These are phyloP conservation scores for Parnassius glacialis DNA, from an alignment of 2,888 invertebrate genomes.

Conservation along the genomic window DNA sequence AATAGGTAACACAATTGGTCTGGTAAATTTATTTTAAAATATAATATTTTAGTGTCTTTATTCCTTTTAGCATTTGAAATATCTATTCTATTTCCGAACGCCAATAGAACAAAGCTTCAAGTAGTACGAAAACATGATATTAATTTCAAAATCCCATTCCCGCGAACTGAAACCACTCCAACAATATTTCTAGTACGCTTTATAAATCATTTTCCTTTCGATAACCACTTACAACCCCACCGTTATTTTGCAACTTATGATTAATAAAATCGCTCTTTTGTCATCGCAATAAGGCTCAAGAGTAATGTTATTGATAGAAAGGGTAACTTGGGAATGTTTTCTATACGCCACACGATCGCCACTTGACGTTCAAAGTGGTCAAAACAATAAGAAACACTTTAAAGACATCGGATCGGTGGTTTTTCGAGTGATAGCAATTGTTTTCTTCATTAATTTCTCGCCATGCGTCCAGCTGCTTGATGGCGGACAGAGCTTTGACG, in stretches of 20 bases:
- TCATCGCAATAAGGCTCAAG: slow-evolving; percentile 7
- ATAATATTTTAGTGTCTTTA: no score
- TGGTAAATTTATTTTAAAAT: no score
- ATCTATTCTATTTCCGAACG: not conserved
- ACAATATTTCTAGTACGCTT: slow-evolving; percentile 55
- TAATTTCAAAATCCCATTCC: slow-evolving; percentile 54
- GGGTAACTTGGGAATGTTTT: slow-evolving; percentile 34
- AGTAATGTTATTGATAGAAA: slow-evolving; percentile 29
- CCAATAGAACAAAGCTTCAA: slow-evolving; percentile 32
- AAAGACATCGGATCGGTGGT: slow-evolving; percentile 63
- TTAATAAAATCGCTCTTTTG: slow-evolving; percentile 35
- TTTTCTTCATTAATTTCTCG: slow-evolving; percentile 56
- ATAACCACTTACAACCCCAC: slow-evolving; percentile 64
- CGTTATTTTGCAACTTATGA: slow-evolving; percentile 27
- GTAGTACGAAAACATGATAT: slow-evolving; percentile 43
- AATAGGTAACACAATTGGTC: no score
- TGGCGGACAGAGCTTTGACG: slow-evolving; percentile 39
- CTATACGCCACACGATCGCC: slow-evolving; percentile 62
- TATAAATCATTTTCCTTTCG: slow-evolving; percentile 66
- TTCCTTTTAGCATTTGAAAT: no score
- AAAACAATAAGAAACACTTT: slow-evolving; percentile 67
- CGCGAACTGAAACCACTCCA: slow-evolving; percentile 39
- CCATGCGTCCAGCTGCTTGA: slow-evolving; percentile 41
- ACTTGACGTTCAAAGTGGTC: slow-evolving; percentile 68
- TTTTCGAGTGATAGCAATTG: slow-evolving; percentile 58